These are phyloP conservation scores for Microcaecilia unicolor DNA, from an alignment of 2,797 vertebrate genomes.

Conservation along the genomic window DNA sequence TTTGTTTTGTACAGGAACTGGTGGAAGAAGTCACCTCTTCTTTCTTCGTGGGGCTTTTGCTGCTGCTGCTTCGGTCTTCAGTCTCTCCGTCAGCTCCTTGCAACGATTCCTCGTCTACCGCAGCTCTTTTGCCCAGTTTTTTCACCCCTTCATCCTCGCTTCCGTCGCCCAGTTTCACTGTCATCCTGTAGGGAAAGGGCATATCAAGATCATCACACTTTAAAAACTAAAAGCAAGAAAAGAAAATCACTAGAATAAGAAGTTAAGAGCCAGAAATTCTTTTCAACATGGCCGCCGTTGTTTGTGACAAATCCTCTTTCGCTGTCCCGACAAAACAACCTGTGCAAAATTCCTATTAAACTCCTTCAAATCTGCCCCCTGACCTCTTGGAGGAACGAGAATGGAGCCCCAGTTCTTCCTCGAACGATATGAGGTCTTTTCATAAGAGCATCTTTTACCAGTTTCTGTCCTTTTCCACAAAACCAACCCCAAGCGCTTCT, in stretches of 20 bases:
- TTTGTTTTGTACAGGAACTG: slow-evolving; percentile 48
- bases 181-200: slow-evolving; percentile 76
- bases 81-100: slow-evolving; percentile 75
- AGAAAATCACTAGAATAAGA: slow-evolving; percentile 22
- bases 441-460: background rate
- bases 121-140: slow-evolving; percentile 81
- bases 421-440: background rate
- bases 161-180: slow-evolving; percentile 84
- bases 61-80: slow-evolving; percentile 23
- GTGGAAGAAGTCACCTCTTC: slow-evolving; percentile 70
- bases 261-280: slow-evolving; percentile 55
- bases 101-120: slow-evolving; percentile 77
- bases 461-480: slow-evolving; percentile 14
- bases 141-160: slow-evolving; percentile 77
- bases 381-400: slow-evolving; percentile 1
- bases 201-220: slow-evolving; percentile 29
- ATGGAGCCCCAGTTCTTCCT: background rate
- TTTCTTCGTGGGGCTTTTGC: slow-evolving; percentile 81
- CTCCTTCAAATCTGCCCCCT: slow-evolving; percentile 2
- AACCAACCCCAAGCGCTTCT: too few relatives aligned
- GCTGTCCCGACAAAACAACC: slow-evolving; percentile 83
- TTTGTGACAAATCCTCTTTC: slow-evolving; percentile 94
- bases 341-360: slow-evolving; percentile 32
- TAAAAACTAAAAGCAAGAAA: slow-evolving; percentile 31
- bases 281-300: slow-evolving; percentile 99